Conservation (phyloP, 2,113 vertebrate species). For the Callocephalon fimbriatum region DNA sequence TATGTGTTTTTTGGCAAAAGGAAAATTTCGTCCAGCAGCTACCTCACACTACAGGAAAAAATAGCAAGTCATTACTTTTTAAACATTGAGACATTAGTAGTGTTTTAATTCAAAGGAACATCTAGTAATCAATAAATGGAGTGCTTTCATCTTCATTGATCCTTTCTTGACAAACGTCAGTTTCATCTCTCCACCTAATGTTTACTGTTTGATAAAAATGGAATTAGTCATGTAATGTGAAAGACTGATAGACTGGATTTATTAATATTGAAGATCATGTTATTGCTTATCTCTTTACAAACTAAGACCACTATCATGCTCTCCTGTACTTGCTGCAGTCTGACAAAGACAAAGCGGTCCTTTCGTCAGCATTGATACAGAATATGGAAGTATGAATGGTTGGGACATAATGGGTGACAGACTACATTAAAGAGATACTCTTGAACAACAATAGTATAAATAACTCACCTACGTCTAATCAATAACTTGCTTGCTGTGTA, state of each 20-base stretch:
- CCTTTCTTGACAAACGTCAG: neutral
- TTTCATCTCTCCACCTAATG: neutral
- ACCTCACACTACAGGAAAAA: neutral
- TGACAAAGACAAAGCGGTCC: neutral
- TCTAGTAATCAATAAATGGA: neutral
- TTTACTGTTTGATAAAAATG: neutral
- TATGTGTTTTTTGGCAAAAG: neutral
- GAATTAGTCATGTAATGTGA: neutral
- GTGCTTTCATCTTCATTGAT: neutral
- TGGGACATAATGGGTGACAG: neutral
- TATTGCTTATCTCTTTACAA: neutral
- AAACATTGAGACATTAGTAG: neutral
- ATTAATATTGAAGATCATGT: neutral
- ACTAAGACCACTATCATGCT: neutral
- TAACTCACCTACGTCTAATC: neutral
- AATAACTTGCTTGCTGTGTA: neutral
- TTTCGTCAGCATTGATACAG: neutral
- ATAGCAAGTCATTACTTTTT: neutral
- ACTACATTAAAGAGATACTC: neutral
- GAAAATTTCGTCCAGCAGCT: neutral
- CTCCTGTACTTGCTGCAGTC: neutral
- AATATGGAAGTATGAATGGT: neutral
- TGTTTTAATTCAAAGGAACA: neutral
- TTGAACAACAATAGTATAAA: neutral
- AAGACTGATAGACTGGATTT: neutral